Evolutionary conservation across 2,113 vertebrate genomes (phyloP).

Genomic region (Dasyprocta punctata): DNA sequence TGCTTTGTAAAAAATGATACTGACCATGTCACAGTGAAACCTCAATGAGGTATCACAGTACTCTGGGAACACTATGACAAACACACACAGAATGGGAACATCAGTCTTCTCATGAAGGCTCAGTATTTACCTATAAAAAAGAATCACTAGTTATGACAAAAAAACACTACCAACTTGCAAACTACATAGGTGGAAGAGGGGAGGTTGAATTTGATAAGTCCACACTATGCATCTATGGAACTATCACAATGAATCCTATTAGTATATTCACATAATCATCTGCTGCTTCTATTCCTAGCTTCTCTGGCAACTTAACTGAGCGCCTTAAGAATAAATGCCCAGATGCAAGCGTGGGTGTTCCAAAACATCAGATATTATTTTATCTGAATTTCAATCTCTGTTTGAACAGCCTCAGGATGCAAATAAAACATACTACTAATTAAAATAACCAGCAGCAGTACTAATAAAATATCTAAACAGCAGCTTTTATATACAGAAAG

Average conservation of each 20-base stretch:
- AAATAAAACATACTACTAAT: constrained; percentile 76
- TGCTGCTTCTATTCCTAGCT: neutral
- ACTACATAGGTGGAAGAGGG: neutral
- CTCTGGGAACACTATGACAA: constrained; percentile 33
- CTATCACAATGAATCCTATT: neutral
- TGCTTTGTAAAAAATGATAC: neutral
- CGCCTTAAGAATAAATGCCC: neutral
- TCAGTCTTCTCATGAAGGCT: neutral
- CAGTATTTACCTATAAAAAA: neutral
- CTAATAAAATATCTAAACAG: constrained; percentile 73
- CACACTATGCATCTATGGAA: neutral
- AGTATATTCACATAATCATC: neutral
- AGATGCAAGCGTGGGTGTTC: constrained; percentile 55
- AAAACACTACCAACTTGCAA: neutral
- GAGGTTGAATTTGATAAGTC: neutral
- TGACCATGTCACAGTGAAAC: neutral
- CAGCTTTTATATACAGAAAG: constrained; percentile 7
- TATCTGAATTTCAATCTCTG: constrained; percentile 71
- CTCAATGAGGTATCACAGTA: neutral
- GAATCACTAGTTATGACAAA: neutral
- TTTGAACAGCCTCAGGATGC: constrained; percentile 26
- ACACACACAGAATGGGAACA: neutral
- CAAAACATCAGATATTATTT: constrained; percentile 65
- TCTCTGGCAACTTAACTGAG: neutral
- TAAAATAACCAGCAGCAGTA: constrained; percentile 68